phyloP scores from a whole-genome alignment of 2,888 invertebrate species.

The Malthinus flaveolus region DNA sequence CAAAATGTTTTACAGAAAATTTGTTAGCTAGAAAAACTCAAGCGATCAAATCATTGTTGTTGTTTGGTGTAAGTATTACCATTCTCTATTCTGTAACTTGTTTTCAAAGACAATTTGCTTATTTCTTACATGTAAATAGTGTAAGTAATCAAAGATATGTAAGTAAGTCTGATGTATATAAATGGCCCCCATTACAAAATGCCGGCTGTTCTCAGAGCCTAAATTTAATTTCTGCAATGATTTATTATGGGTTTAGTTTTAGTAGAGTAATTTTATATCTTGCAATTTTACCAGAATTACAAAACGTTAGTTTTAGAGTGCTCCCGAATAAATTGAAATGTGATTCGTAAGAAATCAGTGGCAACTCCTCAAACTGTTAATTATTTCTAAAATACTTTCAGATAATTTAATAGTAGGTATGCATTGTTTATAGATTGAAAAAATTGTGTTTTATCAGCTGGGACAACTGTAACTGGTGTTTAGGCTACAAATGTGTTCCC shows the following conservation, averaged over 20 bases:
- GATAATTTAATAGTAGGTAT: too few species aligned
- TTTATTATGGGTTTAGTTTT: constrained; percentile 43
- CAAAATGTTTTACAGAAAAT: constrained; percentile 40
- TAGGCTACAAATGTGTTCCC: too few species aligned
- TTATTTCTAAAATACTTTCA: too few species aligned
- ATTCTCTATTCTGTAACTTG: constrained; percentile 44
- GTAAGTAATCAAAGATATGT: constrained; percentile 32
- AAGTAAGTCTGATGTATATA: constrained; percentile 39
- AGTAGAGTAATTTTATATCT: constrained; percentile 39
- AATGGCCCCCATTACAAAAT: constrained; percentile 46
- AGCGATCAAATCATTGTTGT: constrained; percentile 41
- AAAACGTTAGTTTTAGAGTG: constrained; percentile 12
- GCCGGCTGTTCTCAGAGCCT: constrained; percentile 34
- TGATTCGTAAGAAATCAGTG: neutral
- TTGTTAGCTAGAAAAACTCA: constrained; percentile 42
- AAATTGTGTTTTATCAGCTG: too few species aligned
- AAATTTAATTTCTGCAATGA: constrained; percentile 42
- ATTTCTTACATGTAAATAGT: constrained; percentile 39
- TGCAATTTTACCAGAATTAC: constrained; percentile 24
- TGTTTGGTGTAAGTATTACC: constrained; percentile 43
- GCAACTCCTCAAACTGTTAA: too few species aligned
- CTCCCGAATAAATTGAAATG: constrained; percentile 1
- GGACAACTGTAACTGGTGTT: too few species aligned
- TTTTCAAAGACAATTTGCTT: constrained; percentile 44
- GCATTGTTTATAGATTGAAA: too few species aligned